Base-by-base conservation (phyloP, 2,113 vertebrate species). In the Cebidichthys violaceus region DNA sequence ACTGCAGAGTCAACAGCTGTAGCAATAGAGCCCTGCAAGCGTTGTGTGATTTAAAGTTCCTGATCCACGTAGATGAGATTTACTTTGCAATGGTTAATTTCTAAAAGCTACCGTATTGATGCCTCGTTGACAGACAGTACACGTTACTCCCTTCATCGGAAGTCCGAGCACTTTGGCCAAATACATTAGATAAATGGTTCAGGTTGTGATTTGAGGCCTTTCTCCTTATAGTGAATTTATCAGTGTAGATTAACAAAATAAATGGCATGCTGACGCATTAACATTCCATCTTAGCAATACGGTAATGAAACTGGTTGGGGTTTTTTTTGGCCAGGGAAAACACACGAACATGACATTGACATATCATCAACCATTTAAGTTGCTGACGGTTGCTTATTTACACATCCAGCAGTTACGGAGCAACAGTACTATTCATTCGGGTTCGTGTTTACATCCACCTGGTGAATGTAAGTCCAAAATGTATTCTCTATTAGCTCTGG, bases 101-200 rank as follows among this genome's bases (percentile, higher is more conserved):
- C 11, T 9, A 45, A 66, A 72, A 31, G 39, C 52, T 57, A 27
- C 61, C 31, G 10, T 24, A 4, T 4, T 10, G 14, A 17, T 33
- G 59, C 20, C 31, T 54, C n/a, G 17, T 22, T 64, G 57, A 71
- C 14, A 11, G 39, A 39, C 76, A 39, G 57, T 31, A 5, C 18
- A 24, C 43, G 11, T 64, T 52, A 22, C 17, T 0, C 14, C 4
- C 9, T 66, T 55, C 33, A 20, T 14, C 6, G 0, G 47, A 54
- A 7, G 31, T 29, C 43, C 18, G 9, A 45, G 22, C 8, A 18
- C 43, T 10, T 11, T n/a, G 39, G n/a, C 13, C 10, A 70, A 62
- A 41, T 18, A 71, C 61, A 73, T 59, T 81, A 17, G 61, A 37
- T 73, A n/a, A 67, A 73, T 66, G 24, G 20, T 57, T 55, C 47